phyloP scores from a whole-genome alignment of 2,888 invertebrate species.

The Sarcophaga rosellei region DNA sequence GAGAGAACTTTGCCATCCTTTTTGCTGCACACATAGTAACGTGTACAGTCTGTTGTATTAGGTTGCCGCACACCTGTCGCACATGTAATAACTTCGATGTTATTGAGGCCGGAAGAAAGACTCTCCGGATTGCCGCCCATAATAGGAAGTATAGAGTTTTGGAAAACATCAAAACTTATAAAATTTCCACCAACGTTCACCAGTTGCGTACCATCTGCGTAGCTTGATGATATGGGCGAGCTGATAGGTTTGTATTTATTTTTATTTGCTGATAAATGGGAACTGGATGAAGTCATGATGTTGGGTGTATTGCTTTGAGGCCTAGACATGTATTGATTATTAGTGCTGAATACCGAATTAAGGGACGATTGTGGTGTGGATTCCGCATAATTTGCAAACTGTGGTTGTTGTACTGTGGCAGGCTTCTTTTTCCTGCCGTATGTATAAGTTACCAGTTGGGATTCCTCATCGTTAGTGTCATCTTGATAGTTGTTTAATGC shows the following conservation, averaged over 20 bases:
- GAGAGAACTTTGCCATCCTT: conserved; percentile 80
- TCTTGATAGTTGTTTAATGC: conserved; percentile 69
- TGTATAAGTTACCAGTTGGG: conserved; percentile 72
- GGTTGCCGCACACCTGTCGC: conserved; percentile 81
- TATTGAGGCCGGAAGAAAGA: conserved; percentile 70
- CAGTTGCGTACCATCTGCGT: conserved; percentile 72
- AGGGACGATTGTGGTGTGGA: background rate
- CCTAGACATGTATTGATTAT: conserved; percentile 71
- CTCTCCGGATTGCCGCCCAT: conserved; percentile 73
- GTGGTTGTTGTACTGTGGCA: conserved; percentile 16
- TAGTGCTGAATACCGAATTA: conserved; percentile 54
- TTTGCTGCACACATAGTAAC: conserved; percentile 82
- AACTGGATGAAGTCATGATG: conserved; percentile 19
- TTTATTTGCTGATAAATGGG: conserved; percentile 44
- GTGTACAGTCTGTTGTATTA: conserved; percentile 82
- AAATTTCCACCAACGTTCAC: conserved; percentile 78
- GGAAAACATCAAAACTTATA: conserved; percentile 78
- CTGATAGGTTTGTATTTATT: conserved; percentile 67
- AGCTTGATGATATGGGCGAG: conserved; percentile 48
- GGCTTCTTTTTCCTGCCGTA: conserved; percentile 57
- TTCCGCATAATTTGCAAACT: conserved; percentile 22
- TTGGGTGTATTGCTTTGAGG: conserved; percentile 60
- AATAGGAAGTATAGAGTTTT: conserved; percentile 76
- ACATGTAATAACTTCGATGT: conserved; percentile 81
- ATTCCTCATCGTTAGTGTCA: conserved; percentile 64